These are phyloP conservation scores for Standfussiana lucernea DNA, from an alignment of 2,888 invertebrate genomes.

Conservation along the genomic window DNA sequence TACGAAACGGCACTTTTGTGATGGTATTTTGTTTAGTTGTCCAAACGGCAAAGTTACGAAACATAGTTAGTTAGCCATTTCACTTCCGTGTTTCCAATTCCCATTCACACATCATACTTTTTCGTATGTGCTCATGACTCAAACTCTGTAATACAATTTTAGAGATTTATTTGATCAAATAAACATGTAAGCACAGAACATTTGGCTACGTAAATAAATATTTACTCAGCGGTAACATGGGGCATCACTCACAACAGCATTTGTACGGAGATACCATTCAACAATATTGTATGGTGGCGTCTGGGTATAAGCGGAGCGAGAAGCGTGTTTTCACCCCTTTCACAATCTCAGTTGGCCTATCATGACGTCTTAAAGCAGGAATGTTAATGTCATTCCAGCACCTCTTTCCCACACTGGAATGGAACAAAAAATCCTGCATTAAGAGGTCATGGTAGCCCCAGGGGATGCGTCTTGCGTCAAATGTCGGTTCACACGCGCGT, in stretches of 20 bases:
- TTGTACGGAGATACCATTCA: conserved; percentile 32
- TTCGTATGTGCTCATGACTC: conserved; percentile 17
- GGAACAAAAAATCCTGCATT: no score
- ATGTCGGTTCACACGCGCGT: no score
- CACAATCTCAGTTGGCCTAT: no score
- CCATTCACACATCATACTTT: neutral
- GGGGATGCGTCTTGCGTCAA: no score
- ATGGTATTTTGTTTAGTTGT: no score
- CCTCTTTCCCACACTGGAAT: no score
- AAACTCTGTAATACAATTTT: conserved; percentile 37
- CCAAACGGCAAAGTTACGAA: no score
- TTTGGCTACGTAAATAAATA: conserved; percentile 49
- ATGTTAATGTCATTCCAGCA: no score
- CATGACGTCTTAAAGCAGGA: no score
- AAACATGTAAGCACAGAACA: conserved; percentile 35
- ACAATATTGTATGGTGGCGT: conserved; percentile 15
- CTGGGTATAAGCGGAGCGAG: neutral
- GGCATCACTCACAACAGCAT: conserved; percentile 49
- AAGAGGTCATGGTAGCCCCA: no score
- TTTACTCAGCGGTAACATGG: conserved; percentile 36
- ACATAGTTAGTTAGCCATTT: no score
- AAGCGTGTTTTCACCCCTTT: neutral
- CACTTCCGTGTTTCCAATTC: neutral
- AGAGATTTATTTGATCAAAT: conserved; percentile 43
- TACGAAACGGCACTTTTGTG: no score